A percentile compares a stretch with the other conserved stretches of the same genome.
Evolutionary conservation across 2,113 vertebrate species (phyloP).

Genomic region (Cyrtonyx montezumae): DNA sequence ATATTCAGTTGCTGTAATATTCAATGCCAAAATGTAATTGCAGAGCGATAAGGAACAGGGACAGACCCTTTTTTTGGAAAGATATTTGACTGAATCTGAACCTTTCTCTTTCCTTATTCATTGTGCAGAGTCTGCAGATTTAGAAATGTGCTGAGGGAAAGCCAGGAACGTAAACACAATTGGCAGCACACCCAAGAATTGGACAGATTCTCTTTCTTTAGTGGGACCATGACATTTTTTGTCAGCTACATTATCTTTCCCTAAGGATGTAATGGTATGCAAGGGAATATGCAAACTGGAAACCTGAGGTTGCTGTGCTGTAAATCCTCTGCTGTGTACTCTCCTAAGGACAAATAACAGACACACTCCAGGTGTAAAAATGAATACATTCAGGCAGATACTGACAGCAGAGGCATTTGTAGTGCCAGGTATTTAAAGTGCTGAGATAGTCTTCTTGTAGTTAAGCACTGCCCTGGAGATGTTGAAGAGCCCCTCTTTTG

Average conservation of each 20-base stretch:
- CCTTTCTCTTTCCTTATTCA: neutral
- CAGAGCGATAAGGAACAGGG: neutral
- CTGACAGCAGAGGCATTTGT: neutral
- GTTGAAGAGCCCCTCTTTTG: neutral
- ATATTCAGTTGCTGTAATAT: neutral
- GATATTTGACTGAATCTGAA: neutral
- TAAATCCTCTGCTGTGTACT: neutral
- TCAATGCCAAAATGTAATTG: neutral
- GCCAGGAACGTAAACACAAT: neutral
- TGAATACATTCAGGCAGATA: neutral
- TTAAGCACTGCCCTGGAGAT: neutral
- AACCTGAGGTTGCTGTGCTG: conserved; percentile 27
- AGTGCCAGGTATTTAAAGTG: conserved; percentile 15
- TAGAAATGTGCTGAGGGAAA: neutral
- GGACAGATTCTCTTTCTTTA: neutral
- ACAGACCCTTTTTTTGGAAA: neutral
- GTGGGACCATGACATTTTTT: conserved; percentile 29
- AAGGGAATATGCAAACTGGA: conserved; percentile 5
- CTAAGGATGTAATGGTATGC: neutral
- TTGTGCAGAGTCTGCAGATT: neutral
- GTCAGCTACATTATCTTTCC: conserved; percentile 38
- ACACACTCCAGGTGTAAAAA: conserved; percentile 30
- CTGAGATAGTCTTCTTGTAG: neutral
- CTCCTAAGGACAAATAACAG: neutral
- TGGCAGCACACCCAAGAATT: neutral